These are phyloP conservation scores for Drosophila takahashii DNA, from an alignment of 1,140 invertebrate species.

Conservation along the genomic window DNA sequence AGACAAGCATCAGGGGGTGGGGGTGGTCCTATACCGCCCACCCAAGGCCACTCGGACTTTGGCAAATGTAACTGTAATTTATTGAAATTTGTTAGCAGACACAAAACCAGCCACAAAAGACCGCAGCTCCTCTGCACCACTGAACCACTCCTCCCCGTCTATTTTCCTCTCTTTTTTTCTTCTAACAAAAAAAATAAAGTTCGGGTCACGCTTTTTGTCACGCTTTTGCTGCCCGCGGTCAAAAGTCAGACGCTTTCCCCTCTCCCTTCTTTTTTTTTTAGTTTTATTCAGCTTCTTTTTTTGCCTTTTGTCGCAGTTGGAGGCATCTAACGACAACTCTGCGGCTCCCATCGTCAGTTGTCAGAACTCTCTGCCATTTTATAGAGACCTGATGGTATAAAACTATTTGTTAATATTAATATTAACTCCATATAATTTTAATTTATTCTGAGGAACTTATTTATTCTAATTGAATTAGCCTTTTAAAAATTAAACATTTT, in stretches of 20 bases:
- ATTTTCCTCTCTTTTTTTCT: not conserved
- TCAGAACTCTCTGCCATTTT: too few relatives aligned
- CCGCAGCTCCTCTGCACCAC: constrained; percentile 15
- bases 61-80: constrained; percentile 82
- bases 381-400: not conserved
- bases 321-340: constrained; percentile 18
- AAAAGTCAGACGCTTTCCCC: constrained; percentile 52
- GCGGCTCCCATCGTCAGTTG: constrained; percentile 7
- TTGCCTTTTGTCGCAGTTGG: constrained; percentile 1
- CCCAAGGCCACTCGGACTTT: constrained; percentile 53
- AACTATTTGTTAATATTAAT: too few relatives aligned
- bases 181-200: constrained; percentile 55
- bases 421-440: too few relatives aligned
- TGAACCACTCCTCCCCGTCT: not conserved
- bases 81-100: constrained; percentile 81
- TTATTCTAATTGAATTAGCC: too few relatives aligned
- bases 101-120: constrained; percentile 67
- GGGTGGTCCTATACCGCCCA: not conserved
- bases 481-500: too few relatives aligned
- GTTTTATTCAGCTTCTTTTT: constrained; percentile 5
- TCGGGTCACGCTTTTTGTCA: constrained; percentile 78
- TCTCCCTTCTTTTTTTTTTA: not conserved
- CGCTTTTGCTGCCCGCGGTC: constrained; percentile 66
- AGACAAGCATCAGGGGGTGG: not conserved
- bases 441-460: too few relatives aligned